Evolutionary conservation across 2,888 invertebrate genomes (phyloP).

Genomic region (Polydesmus complanatus): DNA sequence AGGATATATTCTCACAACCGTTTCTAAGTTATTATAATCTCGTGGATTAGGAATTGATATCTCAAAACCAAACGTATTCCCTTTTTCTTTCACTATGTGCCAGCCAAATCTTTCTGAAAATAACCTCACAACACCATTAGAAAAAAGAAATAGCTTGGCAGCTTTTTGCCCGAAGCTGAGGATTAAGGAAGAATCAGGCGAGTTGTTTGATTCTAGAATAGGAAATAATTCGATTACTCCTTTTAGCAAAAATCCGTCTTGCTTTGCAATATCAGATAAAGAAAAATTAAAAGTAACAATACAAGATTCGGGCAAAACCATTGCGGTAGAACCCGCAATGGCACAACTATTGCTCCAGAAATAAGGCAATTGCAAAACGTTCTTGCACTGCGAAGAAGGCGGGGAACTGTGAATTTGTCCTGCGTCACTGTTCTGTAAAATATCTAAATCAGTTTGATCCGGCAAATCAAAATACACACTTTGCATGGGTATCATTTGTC

Average conservation of each 20-base stretch:
- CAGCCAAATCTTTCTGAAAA: not conserved
- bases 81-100: not conserved
- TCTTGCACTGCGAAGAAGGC: not conserved
- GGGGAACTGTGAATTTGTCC: not conserved
- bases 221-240: not conserved
- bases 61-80: not conserved
- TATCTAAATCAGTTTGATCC: not conserved
- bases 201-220: not conserved
- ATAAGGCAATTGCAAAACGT: not conserved
- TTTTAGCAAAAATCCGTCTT: not conserved
- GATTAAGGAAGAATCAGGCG: not conserved
- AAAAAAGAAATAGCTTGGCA: not conserved
- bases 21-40: not conserved
- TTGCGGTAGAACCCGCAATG: not conserved
- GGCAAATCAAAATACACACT: slow-evolving; percentile 68
- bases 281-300: not conserved
- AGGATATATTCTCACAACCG: not conserved
- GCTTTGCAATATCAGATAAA: not conserved
- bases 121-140: not conserved
- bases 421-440: not conserved
- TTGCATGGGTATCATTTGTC: slow-evolving; percentile 49
- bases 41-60: not conserved
- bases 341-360: not conserved
- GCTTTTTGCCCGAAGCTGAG: not conserved
- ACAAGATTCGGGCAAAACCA: not conserved